Base-by-base conservation (phyloP, 2,888 invertebrate genomes). In the Drosophila nr. fundita region DNA sequence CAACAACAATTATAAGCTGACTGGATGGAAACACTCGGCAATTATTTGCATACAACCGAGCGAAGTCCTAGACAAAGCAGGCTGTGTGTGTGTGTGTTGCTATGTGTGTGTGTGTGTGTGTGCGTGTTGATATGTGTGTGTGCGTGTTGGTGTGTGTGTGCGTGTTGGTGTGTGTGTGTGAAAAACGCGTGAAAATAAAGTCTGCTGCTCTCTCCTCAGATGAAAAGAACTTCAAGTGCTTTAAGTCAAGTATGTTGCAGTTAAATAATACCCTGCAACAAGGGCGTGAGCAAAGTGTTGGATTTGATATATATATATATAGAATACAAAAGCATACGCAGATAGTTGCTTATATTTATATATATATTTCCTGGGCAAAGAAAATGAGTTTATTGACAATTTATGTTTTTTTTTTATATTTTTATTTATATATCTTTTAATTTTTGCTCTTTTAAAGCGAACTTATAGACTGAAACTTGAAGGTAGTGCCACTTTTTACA, bases 1-100 rank as follows among this genome's bases (percentile, higher is more conserved):
- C 69, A 75, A 80, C 70, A 76, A 72, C 69, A 69, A 69, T 69
- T 68, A 73, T 77, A 77, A 80, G 73, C 73, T 58, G 49, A 49
- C 63, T 80, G 70, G 62, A 52, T 61, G 68, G 49, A 72, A 83
- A 71, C 82, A 87, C 84, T 87, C 73, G 75, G 75, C 76, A 83
- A 83, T 85, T 87, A 89, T 85, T 85, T 85, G 89, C 89, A 87
- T 85, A 89, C 71, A 79, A 61, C 59, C 71, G 63, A 66, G 68
- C 60, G 71, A 66, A 66, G 68, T 66, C 58, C 58, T 72, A 65
- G 60, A 52, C 50, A 71, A 42, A 67, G 45, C 59, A 24, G 42
- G n/a, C 13, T 24, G 4, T 59, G 13, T 50, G 59, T 34, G 13
- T 45, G 13, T 45, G 18, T 38, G 38, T 1, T 5, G 13, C 18